Percentiles rank a stretch among this genome's conserved stretches.
Conservation (phyloP, 2,797 vertebrate genomes). For the Falco columbarius region DNA sequence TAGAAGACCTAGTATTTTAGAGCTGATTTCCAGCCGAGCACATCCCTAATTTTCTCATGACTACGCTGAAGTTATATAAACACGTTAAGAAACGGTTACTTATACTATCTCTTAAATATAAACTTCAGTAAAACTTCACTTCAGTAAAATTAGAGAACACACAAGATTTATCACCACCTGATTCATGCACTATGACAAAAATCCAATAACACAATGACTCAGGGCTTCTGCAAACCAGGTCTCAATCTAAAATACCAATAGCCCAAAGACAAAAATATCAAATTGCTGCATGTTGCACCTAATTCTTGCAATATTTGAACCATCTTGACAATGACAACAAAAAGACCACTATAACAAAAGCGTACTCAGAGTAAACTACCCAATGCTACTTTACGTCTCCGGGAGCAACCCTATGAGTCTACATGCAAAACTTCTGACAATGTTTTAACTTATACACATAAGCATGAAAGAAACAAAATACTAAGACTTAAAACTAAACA, state of each 20-base stretch:
- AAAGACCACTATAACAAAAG: neutral
- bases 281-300: neutral
- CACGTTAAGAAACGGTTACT: neutral
- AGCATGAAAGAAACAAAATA: neutral
- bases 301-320: neutral
- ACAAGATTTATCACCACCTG: neutral
- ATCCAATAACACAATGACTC: neutral
- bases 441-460: neutral
- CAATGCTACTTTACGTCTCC: neutral
- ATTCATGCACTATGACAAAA: neutral
- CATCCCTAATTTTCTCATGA: neutral
- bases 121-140: neutral
- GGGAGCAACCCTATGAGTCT: neutral
- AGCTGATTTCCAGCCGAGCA: neutral
- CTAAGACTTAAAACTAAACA: neutral
- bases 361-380: neutral
- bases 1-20: neutral
- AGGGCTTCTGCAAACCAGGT: neutral
- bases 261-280: neutral
- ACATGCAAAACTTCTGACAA: neutral
- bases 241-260: neutral
- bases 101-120: neutral
- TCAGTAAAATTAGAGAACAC: neutral
- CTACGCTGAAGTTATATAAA: neutral
- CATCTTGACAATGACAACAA: neutral